Evolutionary conservation across 2,888 invertebrate species (phyloP).

Genomic region (Idaea dimidiata): DNA sequence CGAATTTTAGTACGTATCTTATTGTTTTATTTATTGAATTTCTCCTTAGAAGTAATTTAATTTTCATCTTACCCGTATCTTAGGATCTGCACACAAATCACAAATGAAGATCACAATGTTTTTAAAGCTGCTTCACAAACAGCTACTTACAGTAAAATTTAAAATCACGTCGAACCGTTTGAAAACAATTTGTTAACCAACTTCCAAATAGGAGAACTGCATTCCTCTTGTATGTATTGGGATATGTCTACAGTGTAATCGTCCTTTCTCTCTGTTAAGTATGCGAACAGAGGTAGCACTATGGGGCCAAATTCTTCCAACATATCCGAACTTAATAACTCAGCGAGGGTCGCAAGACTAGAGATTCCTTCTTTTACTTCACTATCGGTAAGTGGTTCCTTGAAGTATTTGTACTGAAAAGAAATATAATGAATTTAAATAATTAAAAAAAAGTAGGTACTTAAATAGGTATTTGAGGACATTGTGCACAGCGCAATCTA

Average conservation of each 20-base stretch:
- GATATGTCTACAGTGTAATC: constrained; percentile 40
- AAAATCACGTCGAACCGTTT: constrained; percentile 22
- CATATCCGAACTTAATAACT: constrained; percentile 38
- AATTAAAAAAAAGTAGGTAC: constrained; percentile 6
- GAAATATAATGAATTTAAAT: constrained; percentile 11
- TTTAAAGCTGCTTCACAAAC: not conserved
- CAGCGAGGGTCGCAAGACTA: constrained; percentile 43
- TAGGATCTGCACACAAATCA: not conserved
- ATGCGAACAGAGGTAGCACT: constrained; percentile 56
- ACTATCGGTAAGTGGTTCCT: constrained; percentile 46
- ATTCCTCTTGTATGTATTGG: constrained; percentile 18
- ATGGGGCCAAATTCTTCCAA: constrained; percentile 43
- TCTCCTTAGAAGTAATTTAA: not conserved
- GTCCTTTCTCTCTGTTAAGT: constrained; percentile 48
- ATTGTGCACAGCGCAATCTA: too few relatives aligned
- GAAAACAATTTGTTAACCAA: constrained; percentile 25
- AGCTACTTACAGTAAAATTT: not conserved
- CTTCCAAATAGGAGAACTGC: constrained; percentile 14
- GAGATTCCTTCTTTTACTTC: constrained; percentile 45
- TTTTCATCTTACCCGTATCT: not conserved
- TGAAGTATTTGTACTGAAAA: constrained; percentile 65
- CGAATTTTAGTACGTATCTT: too few relatives aligned
- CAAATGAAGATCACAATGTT: not conserved
- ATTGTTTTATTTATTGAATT: too few relatives aligned
- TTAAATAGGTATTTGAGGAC: not conserved